Evolutionary conservation across 92 coral and sea anemone genomes (phyloP).

Genomic region (Bergia sp.): DNA sequence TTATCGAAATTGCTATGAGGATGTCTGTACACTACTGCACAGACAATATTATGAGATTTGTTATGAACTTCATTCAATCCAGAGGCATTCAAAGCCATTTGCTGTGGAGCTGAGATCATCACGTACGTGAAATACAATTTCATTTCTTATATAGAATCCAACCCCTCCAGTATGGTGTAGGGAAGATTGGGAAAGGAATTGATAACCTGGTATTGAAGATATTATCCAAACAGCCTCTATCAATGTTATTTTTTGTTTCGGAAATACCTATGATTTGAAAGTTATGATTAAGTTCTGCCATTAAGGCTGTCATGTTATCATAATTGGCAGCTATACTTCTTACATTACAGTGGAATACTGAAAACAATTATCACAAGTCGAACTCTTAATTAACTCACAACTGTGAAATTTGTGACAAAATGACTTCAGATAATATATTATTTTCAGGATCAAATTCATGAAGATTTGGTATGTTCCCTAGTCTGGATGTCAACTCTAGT

Average conservation of each 20-base stretch:
- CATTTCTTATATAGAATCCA: too few species aligned
- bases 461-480: slow-evolving; percentile 25
- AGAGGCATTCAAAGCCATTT: too few species aligned
- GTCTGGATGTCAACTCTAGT: slow-evolving; percentile 8
- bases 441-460: slow-evolving; percentile 20
- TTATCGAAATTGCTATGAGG: too few species aligned
- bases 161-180: too few species aligned
- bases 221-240: not conserved
- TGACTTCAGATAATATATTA: slow-evolving; percentile 4
- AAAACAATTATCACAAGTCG: not conserved
- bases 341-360: slow-evolving; percentile 30
- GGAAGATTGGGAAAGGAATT: too few species aligned
- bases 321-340: slow-evolving; percentile 41
- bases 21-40: too few species aligned
- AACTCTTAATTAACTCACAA: not conserved
- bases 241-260: slow-evolving; percentile 24
- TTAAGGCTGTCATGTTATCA: slow-evolving; percentile 3
- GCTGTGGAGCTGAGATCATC: too few species aligned
- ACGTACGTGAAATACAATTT: too few species aligned
- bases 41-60: too few species aligned
- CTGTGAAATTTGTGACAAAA: slow-evolving; percentile 32
- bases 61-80: too few species aligned
- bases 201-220: too few species aligned
- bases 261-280: slow-evolving; percentile 31
- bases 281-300: slow-evolving; percentile 1